Conservation (phyloP, 2,113 vertebrate species). For the Neopipo cinnamomea region DNA sequence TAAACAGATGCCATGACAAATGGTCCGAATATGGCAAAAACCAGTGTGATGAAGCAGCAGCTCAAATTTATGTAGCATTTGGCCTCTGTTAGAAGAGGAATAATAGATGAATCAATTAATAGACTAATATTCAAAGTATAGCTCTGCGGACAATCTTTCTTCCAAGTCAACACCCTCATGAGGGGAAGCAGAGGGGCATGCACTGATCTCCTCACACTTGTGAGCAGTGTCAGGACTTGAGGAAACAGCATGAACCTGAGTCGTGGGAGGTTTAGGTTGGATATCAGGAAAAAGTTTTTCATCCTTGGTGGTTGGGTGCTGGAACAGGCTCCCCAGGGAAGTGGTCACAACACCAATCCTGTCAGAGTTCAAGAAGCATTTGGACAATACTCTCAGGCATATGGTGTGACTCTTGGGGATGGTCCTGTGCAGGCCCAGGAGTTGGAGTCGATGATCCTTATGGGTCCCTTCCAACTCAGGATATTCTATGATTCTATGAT, state of each 20-base stretch:
- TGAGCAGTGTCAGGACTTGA: not conserved
- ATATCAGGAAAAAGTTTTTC: not conserved
- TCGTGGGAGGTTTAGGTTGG: not conserved
- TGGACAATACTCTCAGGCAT: accelerated
- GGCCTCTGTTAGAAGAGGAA: not conserved
- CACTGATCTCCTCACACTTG: not conserved
- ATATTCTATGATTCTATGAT: not conserved
- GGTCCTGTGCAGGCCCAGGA: not conserved
- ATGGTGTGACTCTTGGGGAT: not conserved
- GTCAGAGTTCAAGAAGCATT: not conserved
- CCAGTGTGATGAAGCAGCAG: not conserved
- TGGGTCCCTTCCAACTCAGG: not conserved
- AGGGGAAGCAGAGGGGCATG: not conserved
- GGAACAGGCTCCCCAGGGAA: not conserved
- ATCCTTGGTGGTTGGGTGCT: not conserved
- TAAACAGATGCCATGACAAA: not conserved
- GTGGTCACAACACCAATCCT: not conserved
- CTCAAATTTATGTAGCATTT: not conserved
- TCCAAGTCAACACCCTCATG: not conserved
- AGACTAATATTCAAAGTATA: not conserved
- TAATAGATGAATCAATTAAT: not conserved
- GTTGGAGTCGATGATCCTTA: not conserved
- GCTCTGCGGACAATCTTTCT: not conserved
- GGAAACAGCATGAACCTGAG: not conserved
- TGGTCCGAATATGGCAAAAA: not conserved